Percentiles rank a stretch among this genome's conserved stretches.
Evolutionary conservation across 2,888 invertebrate genomes (phyloP).

Genomic region (Operophtera brumata): DNA sequence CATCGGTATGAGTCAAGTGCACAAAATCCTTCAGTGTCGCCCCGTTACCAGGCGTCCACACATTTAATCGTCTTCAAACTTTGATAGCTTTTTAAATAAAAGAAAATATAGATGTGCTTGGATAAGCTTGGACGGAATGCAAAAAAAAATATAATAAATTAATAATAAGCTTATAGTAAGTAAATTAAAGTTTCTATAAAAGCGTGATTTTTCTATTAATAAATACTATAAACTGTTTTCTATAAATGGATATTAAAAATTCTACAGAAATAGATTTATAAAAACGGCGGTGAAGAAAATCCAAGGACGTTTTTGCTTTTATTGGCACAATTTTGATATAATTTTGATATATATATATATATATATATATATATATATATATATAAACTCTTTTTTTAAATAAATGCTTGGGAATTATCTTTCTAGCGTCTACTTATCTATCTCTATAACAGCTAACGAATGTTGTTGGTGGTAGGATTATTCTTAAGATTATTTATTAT

Average conservation of each 20-base stretch:
- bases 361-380: no score
- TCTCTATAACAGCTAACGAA: conserved; percentile 9
- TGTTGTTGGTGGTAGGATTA: conserved; percentile 9
- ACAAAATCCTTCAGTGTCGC: no score
- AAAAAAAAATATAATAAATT: conserved; percentile 9
- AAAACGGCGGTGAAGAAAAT: conserved; percentile 49
- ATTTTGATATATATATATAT: conserved; percentile 22
- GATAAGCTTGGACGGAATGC: conserved; percentile 20
- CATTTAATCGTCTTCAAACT: no score
- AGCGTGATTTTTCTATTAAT: conserved; percentile 10
- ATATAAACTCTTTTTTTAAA: no score
- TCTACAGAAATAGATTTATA: conserved; percentile 60
- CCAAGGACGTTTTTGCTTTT: conserved; percentile 46
- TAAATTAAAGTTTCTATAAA: conserved; percentile 3
- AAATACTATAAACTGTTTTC: conserved; percentile 33
- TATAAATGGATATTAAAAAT: conserved; percentile 56
- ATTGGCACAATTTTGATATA: conserved; percentile 60
- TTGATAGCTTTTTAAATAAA: no score
- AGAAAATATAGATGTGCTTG: no score
- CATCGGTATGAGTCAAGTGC: no score
- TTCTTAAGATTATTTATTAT: conserved; percentile 1
- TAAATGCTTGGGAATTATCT: conserved; percentile 1
- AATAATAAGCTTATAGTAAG: not conserved
- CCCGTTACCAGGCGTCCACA: no score
- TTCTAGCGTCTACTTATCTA: conserved; percentile 4